Percentiles rank a stretch among this genome's conserved stretches.
Evolutionary conservation across 1,140 invertebrate species (phyloP).

Genomic region (Pogonomyrmex californicus): DNA sequence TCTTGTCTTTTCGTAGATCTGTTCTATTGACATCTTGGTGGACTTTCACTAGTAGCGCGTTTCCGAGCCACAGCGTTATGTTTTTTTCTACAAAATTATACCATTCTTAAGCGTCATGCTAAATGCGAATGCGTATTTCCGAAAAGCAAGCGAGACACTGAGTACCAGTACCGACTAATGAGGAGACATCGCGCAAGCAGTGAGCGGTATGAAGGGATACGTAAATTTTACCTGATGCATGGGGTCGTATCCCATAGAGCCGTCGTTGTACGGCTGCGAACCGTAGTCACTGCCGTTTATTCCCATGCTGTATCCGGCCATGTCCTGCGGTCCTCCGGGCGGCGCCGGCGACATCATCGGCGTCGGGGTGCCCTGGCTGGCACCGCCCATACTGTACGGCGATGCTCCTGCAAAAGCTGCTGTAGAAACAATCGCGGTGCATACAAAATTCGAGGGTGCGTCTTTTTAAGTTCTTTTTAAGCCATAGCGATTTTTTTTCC

Average conservation of each 20-base stretch:
- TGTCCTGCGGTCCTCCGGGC: slow-evolving; percentile 91
- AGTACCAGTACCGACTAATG: slow-evolving; percentile 28
- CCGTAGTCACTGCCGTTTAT: slow-evolving; percentile 94
- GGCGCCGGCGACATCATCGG: slow-evolving; percentile 98
- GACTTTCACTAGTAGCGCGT: neutral
- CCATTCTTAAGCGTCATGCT: slow-evolving; percentile 30
- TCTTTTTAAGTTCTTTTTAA: slow-evolving; percentile 75
- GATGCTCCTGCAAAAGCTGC: slow-evolving; percentile 92
- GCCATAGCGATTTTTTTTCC: slow-evolving; percentile 63
- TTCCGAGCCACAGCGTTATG: slow-evolving; percentile 23
- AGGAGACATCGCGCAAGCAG: slow-evolving; percentile 13
- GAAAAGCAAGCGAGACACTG: slow-evolving; percentile 21
- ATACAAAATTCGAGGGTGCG: slow-evolving; percentile 86
- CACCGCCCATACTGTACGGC: slow-evolving; percentile 95
- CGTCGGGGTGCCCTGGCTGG: slow-evolving; percentile 94
- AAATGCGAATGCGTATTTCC: neutral
- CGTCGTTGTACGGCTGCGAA: slow-evolving; percentile 93
- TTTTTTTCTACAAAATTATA: neutral
- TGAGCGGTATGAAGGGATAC: neutral
- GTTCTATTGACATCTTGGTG: too few relatives aligned
- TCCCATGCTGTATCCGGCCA: slow-evolving; percentile 95
- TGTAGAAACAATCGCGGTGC: slow-evolving; percentile 87
- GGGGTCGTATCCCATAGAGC: slow-evolving; percentile 95
- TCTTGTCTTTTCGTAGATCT: neutral
- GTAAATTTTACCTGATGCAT: slow-evolving; percentile 91